These are phyloP conservation scores for Luidia sarsii DNA, from an alignment of 53 echinoderm and acorn worm species.

Conservation along the genomic window DNA sequence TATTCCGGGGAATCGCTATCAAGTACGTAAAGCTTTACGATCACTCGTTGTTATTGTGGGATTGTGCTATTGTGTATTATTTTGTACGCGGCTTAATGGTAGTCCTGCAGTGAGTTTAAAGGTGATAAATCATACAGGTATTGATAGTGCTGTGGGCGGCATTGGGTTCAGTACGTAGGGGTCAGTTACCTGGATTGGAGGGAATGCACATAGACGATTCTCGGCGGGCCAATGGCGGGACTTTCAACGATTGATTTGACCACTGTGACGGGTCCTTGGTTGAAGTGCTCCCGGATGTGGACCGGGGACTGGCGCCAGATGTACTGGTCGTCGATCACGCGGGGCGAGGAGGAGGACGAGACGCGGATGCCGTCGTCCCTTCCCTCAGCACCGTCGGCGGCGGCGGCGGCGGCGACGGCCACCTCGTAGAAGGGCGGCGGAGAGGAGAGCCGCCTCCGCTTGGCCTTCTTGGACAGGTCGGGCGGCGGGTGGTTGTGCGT, in stretches of 20 bases:
- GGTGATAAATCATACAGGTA: too few relatives aligned
- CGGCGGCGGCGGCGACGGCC: background rate
- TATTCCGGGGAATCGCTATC: too few relatives aligned
- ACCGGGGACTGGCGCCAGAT: background rate
- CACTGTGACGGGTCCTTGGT: too few relatives aligned
- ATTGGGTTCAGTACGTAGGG: too few relatives aligned
- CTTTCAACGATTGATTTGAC: background rate
- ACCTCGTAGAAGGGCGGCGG: background rate
- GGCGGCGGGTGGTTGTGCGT: slow-evolving; percentile 34
- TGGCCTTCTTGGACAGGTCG: slow-evolving; percentile 2
- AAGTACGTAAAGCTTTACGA: too few relatives aligned
- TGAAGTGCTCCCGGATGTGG: background rate
- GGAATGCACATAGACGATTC: slow-evolving; percentile 34
- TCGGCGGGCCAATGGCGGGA: background rate
- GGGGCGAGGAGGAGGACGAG: background rate
- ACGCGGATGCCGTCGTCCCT: background rate
- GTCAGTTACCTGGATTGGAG: slow-evolving; percentile 27
- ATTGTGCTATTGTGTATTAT: too few relatives aligned
- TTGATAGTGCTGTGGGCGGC: too few relatives aligned
- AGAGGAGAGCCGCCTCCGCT: background rate
- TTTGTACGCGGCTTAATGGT: too few relatives aligned
- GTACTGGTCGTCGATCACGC: background rate
- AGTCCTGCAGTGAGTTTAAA: too few relatives aligned
- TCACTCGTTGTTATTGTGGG: too few relatives aligned
- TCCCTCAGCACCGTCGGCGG: background rate